Evolutionary conservation across 2,797 vertebrate genomes (phyloP).

Genomic region (Picus viridis): DNA sequence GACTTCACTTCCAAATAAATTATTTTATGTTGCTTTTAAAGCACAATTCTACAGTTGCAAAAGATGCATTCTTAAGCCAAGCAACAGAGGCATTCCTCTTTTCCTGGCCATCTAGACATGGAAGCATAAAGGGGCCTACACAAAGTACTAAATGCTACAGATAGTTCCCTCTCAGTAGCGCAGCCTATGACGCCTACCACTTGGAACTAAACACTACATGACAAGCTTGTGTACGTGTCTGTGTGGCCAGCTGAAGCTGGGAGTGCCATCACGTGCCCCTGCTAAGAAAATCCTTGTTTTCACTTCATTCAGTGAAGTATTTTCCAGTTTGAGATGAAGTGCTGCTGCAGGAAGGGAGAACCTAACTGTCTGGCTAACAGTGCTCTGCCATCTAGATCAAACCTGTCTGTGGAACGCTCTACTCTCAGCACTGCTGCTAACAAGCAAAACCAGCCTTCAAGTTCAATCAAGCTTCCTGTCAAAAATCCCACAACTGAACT

Average conservation of each 20-base stretch:
- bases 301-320: background rate
- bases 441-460: background rate
- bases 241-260: background rate
- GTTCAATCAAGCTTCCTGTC: background rate
- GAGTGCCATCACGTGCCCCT: background rate
- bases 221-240: background rate
- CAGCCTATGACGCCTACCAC: background rate
- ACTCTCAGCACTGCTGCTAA: background rate
- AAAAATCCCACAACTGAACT: background rate
- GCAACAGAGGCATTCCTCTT: background rate
- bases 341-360: background rate
- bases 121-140: background rate
- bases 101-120: background rate
- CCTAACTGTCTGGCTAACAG: background rate
- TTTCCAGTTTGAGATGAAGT: background rate
- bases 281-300: background rate
- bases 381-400: background rate
- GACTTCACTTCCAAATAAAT: background rate
- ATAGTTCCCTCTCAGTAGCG: background rate
- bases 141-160: background rate
- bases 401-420: background rate
- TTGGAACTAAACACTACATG: background rate
- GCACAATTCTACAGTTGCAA: background rate
- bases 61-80: background rate
- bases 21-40: background rate